Conservation (phyloP, 2,888 invertebrate species). For the Elaeidobius kamerunicus region DNA sequence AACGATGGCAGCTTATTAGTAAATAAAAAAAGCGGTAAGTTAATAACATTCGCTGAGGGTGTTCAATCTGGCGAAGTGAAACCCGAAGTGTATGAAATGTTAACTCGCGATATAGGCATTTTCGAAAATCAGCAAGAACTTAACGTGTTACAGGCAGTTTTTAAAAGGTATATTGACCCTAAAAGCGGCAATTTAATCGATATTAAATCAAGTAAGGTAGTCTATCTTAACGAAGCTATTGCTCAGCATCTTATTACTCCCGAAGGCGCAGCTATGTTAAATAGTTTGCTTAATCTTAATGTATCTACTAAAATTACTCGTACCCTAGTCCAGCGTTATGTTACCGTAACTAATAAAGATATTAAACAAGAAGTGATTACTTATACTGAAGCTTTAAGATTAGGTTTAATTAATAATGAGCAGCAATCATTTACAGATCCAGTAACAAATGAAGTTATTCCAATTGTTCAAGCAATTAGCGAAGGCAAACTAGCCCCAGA, state of each 20-base stretch:
- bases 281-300: slow-evolving; percentile 82
- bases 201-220: slow-evolving; percentile 63
- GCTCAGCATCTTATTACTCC: slow-evolving; percentile 80
- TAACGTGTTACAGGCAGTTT: slow-evolving; percentile 83
- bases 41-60: slow-evolving; percentile 76
- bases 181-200: slow-evolving; percentile 83
- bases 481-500: slow-evolving; percentile 69
- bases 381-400: slow-evolving; percentile 73
- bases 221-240: slow-evolving; percentile 83
- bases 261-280: slow-evolving; percentile 82
- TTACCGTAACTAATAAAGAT: slow-evolving; percentile 67
- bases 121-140: slow-evolving; percentile 73
- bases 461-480: slow-evolving; percentile 74
- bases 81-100: slow-evolving; percentile 83
- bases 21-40: slow-evolving; percentile 70
- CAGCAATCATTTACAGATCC: slow-evolving; percentile 76
- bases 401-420: slow-evolving; percentile 76
- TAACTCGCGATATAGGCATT: slow-evolving; percentile 79
- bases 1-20: slow-evolving; percentile 68
- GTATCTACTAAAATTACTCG: slow-evolving; percentile 85
- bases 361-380: slow-evolving; percentile 63
- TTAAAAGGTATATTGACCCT: slow-evolving; percentile 82
- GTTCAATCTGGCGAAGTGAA: slow-evolving; percentile 74
- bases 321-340: slow-evolving; percentile 77
- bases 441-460: slow-evolving; percentile 66